Percentiles rank a stretch among this genome's conserved stretches.
Conservation (phyloP, 23 tunicate species). For the Clavelina lepadiformis region DNA sequence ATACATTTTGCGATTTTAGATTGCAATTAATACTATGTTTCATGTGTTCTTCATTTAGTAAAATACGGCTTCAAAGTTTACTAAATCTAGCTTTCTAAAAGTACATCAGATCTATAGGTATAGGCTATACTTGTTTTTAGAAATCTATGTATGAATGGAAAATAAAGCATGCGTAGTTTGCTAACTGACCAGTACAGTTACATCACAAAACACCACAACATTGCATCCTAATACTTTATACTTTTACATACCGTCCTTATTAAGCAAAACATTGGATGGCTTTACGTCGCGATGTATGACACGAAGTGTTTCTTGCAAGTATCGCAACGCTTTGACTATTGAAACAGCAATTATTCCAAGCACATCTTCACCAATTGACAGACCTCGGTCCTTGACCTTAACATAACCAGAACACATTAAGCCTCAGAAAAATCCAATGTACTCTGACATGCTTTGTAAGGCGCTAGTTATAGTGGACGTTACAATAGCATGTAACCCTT, state of each 20-base stretch:
- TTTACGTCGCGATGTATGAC: conserved; percentile 98
- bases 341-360: conserved; percentile 92
- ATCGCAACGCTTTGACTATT: conserved; percentile 87
- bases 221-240: background rate
- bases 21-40: too few species aligned
- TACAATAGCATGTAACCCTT: too few species aligned
- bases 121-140: too few species aligned
- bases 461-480: too few species aligned
- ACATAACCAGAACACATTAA: background rate
- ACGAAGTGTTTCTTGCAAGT: conserved; percentile 80
- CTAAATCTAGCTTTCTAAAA: too few species aligned
- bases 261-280: conserved; percentile 92
- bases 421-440: too few species aligned
- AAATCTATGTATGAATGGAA: too few species aligned
- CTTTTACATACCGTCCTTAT: conserved; percentile 62
- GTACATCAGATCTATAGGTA: too few species aligned
- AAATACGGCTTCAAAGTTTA: too few species aligned
- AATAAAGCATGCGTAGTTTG: background rate
- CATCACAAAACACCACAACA: background rate
- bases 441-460: too few species aligned
- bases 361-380: conserved; percentile 69
- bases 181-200: background rate
- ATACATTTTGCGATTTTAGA: too few species aligned
- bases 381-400: conserved; percentile 89
- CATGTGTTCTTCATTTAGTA: too few species aligned